Conservation (phyloP, 2,888 invertebrate species). For the Ptychoptera albimana region DNA sequence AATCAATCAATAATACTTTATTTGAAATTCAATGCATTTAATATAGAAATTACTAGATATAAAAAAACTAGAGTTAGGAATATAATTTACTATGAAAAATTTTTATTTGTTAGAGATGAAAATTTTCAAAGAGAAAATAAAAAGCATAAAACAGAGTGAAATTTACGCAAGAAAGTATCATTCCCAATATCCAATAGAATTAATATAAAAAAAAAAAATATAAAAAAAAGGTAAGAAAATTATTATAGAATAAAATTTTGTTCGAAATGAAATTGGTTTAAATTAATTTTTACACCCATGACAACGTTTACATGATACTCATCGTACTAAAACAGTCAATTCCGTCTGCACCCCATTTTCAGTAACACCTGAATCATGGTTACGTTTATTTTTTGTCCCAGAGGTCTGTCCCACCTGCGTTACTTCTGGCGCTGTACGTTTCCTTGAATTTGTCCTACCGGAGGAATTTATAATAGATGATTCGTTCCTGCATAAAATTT, state of each 20-base stretch:
- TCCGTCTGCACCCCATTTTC: conserved; percentile 26
- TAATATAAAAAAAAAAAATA: background rate
- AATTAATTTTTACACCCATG: too few relatives aligned
- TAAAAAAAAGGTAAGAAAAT: background rate
- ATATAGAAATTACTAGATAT: too few relatives aligned
- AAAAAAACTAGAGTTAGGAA: too few relatives aligned
- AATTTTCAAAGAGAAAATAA: too few relatives aligned
- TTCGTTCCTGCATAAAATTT: conserved; percentile 45
- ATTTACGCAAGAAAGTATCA: background rate
- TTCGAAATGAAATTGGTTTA: too few relatives aligned
- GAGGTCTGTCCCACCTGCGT: conserved; percentile 2
- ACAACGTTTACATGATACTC: conserved; percentile 9
- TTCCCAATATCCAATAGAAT: background rate
- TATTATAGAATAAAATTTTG: too few relatives aligned
- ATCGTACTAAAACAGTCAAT: conserved; percentile 24
- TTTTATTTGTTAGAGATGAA: too few relatives aligned
- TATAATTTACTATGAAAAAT: too few relatives aligned
- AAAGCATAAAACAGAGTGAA: too few relatives aligned
- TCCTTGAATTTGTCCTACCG: background rate
- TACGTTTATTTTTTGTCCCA: conserved; percentile 1
- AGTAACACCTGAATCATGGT: conserved; percentile 23
- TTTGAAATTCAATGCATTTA: too few relatives aligned
- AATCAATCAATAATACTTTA: too few relatives aligned
- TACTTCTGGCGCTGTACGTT: background rate
- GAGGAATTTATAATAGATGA: conserved; percentile 16